Evolutionary conservation across 2,113 vertebrate species (phyloP).

Genomic region (Spea bombifrons): DNA sequence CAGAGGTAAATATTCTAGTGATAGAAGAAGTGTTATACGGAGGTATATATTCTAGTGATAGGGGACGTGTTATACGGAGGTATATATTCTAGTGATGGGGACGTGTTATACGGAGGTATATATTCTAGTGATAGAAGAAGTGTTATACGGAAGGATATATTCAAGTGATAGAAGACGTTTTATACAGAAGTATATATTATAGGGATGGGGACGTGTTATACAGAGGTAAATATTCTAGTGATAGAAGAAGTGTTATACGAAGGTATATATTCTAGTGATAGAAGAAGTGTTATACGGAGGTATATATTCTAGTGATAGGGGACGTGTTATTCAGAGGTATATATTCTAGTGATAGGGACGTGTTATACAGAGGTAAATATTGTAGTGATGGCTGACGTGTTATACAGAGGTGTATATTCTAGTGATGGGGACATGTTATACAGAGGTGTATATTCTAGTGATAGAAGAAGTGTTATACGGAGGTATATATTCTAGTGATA

Average conservation of each 20-base stretch:
- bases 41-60: neutral
- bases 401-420: too few relatives aligned
- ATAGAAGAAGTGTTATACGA: too few relatives aligned
- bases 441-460: too few relatives aligned
- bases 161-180: neutral
- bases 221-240: neutral
- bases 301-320: too few relatives aligned
- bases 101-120: neutral
- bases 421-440: too few relatives aligned
- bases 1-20: too few relatives aligned
- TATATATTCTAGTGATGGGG: neutral
- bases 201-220: neutral
- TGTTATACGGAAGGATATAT: neutral
- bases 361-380: too few relatives aligned
- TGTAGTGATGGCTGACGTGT: too few relatives aligned
- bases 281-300: too few relatives aligned
- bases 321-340: too few relatives aligned
- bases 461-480: neutral
- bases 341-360: too few relatives aligned
- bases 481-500: neutral
- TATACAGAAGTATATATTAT: neutral
- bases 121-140: neutral
- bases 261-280: too few relatives aligned
- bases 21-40: neutral
- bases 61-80: neutral